Base-by-base conservation (phyloP, 2,888 invertebrate species). In the Molanna angustata region DNA sequence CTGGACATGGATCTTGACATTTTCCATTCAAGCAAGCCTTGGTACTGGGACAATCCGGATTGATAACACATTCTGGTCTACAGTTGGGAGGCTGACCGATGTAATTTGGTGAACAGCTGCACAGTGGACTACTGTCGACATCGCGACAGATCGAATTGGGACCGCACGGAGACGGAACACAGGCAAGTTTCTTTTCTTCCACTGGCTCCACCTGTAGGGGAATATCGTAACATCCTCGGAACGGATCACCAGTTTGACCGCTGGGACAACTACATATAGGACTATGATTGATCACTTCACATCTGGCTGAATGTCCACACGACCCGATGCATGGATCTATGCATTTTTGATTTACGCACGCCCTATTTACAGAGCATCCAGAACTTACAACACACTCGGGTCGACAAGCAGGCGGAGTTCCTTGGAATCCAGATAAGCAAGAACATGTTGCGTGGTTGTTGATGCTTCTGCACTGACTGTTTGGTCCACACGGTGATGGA, bases 311-410 rank as follows among this genome's bases (percentile, higher is more conserved):
- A 17, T 81, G 71, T 7, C 91, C 92, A 67, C 92, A 92, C 21
- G 88, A 85, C 55, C 88, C 88, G 1, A 85, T 83, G 62, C 91
- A 93, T 13, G 91, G 91, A 72, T 92, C 89, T 0, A 84, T 77
- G 68, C 92, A 92, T 69, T 86, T 88, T 64, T 85, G 84, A 68
- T 86, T 90, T 21, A 89, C 81, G 63, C 91, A 91, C n/a, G 90
- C 87, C 68, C 83, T 83, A 43, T 83, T 87, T 59, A 86, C 86
- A 6, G 86, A 80, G 67, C 91, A 92, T 72, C 91, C 90, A 0
- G 88, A 86, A 66, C 87, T 90, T 9, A 88, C 86, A 33, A 90
- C 79, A 68, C 92, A 92, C 72, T 91, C 90, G 3, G 91, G 90
- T 67, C 87, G 83, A 64, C 91, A 91, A 49, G 82, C 78, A 22